Conservation (phyloP, 2,113 vertebrate genomes). For the Irena cyanogastra region DNA sequence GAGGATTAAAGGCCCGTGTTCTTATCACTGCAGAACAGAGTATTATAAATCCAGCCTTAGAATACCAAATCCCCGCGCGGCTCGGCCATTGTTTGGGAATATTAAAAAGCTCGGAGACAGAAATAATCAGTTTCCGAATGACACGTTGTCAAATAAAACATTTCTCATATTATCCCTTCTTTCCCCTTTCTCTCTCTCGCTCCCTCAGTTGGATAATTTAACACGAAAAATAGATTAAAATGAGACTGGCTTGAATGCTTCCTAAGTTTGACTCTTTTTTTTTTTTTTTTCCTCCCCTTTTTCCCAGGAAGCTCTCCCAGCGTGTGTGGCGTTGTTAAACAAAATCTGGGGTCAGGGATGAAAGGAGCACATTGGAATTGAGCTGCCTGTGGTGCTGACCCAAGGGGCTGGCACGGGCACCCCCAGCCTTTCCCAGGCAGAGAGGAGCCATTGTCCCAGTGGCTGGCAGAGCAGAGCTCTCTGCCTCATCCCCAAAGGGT, state of each 20-base stretch:
- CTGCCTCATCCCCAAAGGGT: not conserved
- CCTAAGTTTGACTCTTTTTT: constrained; percentile 38
- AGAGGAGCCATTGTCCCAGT: accelerated
- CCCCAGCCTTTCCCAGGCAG: not conserved
- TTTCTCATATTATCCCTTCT: constrained; percentile 72
- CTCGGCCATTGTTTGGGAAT: constrained; percentile 75
- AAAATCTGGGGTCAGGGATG: accelerated
- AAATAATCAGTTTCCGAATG: constrained; percentile 80
- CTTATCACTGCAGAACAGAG: constrained; percentile 80
- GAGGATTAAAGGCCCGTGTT: constrained; percentile 80
- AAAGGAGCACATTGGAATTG: accelerated
- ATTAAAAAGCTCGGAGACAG: constrained; percentile 77
- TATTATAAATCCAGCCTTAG: constrained; percentile 81
- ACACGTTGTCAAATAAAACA: constrained; percentile 78
- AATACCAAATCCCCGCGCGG: constrained; percentile 74
- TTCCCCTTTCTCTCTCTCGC: constrained; percentile 59
- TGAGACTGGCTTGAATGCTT: constrained; percentile 33
- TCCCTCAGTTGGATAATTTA: constrained; percentile 67
- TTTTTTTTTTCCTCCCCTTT: not conserved
- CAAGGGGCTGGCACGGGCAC: accelerated
- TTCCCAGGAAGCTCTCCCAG: not conserved
- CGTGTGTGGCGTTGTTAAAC: not conserved
- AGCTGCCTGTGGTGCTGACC: not conserved
- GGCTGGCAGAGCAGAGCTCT: not conserved
- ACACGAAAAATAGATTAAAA: constrained; percentile 71